Conservation (phyloP, 2,113 vertebrate species). For the Rhinolophus ferrumequinum region DNA sequence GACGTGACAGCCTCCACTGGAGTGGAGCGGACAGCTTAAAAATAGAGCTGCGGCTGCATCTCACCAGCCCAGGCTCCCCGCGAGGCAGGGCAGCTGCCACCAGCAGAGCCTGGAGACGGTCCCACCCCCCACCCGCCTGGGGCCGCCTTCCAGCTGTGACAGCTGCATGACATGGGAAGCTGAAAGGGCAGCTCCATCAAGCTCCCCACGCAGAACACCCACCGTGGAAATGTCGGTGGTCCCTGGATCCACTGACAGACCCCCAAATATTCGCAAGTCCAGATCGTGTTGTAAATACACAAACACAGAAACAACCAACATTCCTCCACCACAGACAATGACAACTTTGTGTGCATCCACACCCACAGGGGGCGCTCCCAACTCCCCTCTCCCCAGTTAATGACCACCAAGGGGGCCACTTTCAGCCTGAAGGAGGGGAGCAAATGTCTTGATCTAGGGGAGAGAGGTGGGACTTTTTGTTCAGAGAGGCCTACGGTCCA, state of each 20-base stretch:
- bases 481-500: neutral
- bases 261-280: fast-evolving
- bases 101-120: neutral
- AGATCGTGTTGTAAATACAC: neutral
- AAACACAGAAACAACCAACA: neutral
- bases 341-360: neutral
- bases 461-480: neutral
- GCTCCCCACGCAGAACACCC: neutral
- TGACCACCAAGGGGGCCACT: too few species aligned
- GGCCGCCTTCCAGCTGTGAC: slow-evolving; percentile 18
- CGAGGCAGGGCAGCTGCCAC: slow-evolving; percentile 58
- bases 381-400: too few species aligned
- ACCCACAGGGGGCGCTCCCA: neutral
- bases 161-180: neutral
- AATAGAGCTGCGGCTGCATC: slow-evolving; percentile 73
- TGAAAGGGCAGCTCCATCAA: neutral
- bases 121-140: neutral
- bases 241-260: neutral
- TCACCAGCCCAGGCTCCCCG: slow-evolving; percentile 47
- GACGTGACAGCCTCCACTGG: slow-evolving; percentile 27
- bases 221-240: fast-evolving
- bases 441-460: neutral
- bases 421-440: neutral
- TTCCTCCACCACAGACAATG: fast-evolving
- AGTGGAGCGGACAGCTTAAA: slow-evolving; percentile 80